Percentiles rank a stretch among this genome's conserved stretches.
Evolutionary conservation across 2,888 invertebrate genomes (phyloP).

Genomic region (Cybosia mesomella): DNA sequence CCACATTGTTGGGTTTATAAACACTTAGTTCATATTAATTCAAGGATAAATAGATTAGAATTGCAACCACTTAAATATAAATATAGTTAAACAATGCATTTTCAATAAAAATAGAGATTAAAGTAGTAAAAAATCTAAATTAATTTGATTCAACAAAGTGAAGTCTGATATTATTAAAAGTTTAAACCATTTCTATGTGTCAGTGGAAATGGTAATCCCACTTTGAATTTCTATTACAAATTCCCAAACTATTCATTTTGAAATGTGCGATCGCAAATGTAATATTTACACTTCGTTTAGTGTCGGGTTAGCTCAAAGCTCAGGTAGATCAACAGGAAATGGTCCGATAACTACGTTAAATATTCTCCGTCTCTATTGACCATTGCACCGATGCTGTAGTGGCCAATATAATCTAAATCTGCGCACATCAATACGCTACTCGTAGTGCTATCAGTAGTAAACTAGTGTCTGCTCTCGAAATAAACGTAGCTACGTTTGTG

Average conservation of each 20-base stretch:
- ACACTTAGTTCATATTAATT: background rate
- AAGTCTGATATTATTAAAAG: background rate
- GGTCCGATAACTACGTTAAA: slow-evolving; percentile 38
- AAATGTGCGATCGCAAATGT: slow-evolving; percentile 37
- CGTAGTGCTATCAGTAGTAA: slow-evolving; percentile 59
- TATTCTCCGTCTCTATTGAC: slow-evolving; percentile 45
- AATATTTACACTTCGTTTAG: slow-evolving; percentile 37
- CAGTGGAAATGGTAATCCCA: background rate
- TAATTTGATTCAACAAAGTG: background rate
- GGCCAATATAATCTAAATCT: slow-evolving; percentile 65
- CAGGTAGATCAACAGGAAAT: slow-evolving; percentile 27
- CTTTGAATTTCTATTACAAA: slow-evolving; percentile 37
- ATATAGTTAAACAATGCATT: background rate
- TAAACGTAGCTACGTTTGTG: slow-evolving; percentile 64
- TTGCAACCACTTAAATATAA: background rate
- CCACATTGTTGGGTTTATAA: slow-evolving; percentile 9
- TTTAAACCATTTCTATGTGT: background rate
- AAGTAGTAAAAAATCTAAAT: background rate
- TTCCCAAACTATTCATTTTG: slow-evolving; percentile 39
- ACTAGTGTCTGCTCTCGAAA: slow-evolving; percentile 64
- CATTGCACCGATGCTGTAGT: slow-evolving; percentile 36
- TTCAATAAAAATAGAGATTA: background rate
- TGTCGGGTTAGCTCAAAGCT: background rate
- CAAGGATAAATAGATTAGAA: background rate
- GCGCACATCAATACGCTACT: slow-evolving; percentile 59